Evolutionary conservation across 2,113 vertebrate genomes (phyloP).

Genomic region (Antennarius striatus): DNA sequence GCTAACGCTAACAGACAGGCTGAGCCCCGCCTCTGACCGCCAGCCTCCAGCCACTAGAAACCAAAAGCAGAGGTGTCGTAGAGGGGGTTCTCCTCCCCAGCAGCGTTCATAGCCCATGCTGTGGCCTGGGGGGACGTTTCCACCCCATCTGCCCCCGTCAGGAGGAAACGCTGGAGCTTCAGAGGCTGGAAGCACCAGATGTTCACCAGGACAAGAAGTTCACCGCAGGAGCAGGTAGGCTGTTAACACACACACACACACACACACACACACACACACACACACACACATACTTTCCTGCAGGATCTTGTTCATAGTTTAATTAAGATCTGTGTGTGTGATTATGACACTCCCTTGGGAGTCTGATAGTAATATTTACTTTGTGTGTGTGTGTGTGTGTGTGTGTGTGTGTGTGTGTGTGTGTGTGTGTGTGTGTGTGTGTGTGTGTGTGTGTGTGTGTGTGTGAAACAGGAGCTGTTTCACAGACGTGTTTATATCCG

Average conservation of each 20-base stretch:
- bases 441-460: not conserved
- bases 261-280: conserved; percentile 1
- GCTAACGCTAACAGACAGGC: conserved; percentile 7
- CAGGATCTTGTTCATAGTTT: conserved; percentile 49
- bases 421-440: not conserved
- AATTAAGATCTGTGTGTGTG: conserved; percentile 50
- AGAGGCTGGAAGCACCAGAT: too few relatives aligned
- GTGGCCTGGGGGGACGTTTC: conserved; percentile 28
- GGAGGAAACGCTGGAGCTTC: conserved; percentile 2
- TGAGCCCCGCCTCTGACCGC: conserved; percentile 1
- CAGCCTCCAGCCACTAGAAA: conserved; percentile 39
- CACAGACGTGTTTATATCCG: conserved; percentile 27
- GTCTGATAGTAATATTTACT: conserved; percentile 1
- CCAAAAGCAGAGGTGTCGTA: conserved; percentile 50
- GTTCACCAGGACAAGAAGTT: not conserved
- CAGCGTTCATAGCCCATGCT: conserved; percentile 49
- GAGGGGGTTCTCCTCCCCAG: conserved; percentile 13
- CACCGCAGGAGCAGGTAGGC: too few relatives aligned
- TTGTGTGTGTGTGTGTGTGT: conserved; percentile 13
- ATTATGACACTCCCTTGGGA: conserved; percentile 34
- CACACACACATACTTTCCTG: conserved; percentile 20
- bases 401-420: conserved; percentile 1
- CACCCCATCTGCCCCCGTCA: not conserved
- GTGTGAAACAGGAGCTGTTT: not conserved
- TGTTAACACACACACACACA: not conserved